Evolutionary conservation across 1,140 invertebrate genomes (phyloP).

Genomic region (Bombus terrestris): DNA sequence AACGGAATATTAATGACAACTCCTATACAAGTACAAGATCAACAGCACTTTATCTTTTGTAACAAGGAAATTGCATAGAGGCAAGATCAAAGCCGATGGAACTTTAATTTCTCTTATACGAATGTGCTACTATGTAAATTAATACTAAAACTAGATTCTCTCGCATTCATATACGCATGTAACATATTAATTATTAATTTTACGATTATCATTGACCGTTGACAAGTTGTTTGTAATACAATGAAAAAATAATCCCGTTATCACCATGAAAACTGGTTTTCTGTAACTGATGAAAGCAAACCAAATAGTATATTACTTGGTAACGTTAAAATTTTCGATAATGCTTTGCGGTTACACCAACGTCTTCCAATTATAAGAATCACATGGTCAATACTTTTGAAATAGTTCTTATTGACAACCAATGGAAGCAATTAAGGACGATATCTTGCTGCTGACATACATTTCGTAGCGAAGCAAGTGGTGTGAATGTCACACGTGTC

Average conservation of each 20-base stretch:
- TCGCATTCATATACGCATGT: neutral
- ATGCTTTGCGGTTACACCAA: no score
- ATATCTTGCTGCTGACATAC: conserved; percentile 55
- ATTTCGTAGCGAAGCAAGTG: conserved; percentile 53
- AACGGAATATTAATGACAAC: neutral
- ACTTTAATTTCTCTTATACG: neutral
- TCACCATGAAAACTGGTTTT: conserved; percentile 26
- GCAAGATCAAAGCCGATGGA: no score
- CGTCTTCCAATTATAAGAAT: conserved; percentile 1
- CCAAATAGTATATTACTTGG: neutral
- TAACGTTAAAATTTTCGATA: neutral
- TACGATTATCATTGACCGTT: conserved; percentile 8
- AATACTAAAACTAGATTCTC: neutral
- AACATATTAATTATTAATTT: conserved; percentile 3
- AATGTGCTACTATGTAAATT: neutral
- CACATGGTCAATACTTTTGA: conserved; percentile 26
- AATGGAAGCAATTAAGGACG: conserved; percentile 63
- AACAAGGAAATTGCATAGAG: neutral
- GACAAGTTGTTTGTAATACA: conserved; percentile 11
- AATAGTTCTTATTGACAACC: conserved; percentile 60
- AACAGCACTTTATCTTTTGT: neutral
- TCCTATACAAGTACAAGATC: neutral
- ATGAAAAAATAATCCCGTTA: conserved; percentile 41
- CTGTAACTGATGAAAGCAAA: neutral
- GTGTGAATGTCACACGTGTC: neutral